phyloP scores from a whole-genome alignment of 2,888 invertebrate species.

The Yponomeuta evonymella region DNA sequence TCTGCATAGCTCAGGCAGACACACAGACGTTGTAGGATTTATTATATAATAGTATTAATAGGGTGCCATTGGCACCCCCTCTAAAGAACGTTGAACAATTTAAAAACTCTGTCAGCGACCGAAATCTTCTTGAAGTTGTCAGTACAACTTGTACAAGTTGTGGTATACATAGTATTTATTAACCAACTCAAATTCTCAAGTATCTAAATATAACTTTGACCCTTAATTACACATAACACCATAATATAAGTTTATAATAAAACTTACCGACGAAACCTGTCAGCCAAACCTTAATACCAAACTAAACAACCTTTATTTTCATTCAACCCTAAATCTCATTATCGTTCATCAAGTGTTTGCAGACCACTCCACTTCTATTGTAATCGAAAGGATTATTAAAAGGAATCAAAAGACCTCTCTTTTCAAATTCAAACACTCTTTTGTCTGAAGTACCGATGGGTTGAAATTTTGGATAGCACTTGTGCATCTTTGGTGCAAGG shows the following conservation, averaged over 20 bases:
- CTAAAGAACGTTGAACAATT: too few species aligned
- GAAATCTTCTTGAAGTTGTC: too few species aligned
- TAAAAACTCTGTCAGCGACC: too few species aligned
- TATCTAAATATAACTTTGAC: background rate
- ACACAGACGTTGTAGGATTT: too few species aligned
- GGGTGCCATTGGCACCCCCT: too few species aligned
- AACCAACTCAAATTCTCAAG: background rate
- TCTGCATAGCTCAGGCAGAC: too few species aligned
- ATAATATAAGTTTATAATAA: background rate
- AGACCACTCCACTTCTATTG: slow-evolving; percentile 49
- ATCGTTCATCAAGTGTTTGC: slow-evolving; percentile 38
- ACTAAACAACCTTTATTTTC: background rate
- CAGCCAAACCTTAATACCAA: background rate
- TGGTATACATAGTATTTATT: too few species aligned
- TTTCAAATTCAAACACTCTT: background rate
- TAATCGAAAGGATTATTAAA: slow-evolving; percentile 29
- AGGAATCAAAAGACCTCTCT: slow-evolving; percentile 20
- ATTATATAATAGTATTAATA: too few species aligned
- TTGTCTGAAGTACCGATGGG: slow-evolving; percentile 3
- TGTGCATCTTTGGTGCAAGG: background rate
- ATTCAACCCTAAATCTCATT: background rate
- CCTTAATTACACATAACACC: background rate
- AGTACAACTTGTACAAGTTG: too few species aligned
- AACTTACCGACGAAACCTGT: background rate
- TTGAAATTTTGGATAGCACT: slow-evolving; percentile 3